phyloP scores from a whole-genome alignment of 2,888 invertebrate genomes.

The Lumbricus terrestris region DNA sequence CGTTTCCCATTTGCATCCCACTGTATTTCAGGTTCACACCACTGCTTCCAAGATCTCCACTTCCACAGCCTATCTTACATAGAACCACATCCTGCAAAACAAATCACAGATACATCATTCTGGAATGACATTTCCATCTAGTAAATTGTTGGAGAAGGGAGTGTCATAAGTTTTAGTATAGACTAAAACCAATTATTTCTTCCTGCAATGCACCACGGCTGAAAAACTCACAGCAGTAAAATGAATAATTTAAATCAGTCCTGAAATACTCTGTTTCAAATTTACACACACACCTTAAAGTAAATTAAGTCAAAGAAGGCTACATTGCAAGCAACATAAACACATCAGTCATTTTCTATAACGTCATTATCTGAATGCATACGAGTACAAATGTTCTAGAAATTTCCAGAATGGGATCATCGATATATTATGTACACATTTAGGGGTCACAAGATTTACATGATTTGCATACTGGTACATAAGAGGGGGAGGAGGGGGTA shows the following conservation, averaged over 20 bases:
- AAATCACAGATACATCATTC: background rate
- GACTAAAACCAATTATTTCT: background rate
- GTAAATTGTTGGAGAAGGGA: no score
- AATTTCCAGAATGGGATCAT: no score
- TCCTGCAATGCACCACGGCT: background rate
- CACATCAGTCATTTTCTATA: background rate
- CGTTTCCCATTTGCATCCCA: background rate
- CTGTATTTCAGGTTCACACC: background rate
- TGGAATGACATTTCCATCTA: no score
- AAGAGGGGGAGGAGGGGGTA: no score
- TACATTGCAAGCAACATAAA: no score
- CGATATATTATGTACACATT: no score
- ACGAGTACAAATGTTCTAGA: background rate
- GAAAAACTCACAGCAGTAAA: background rate
- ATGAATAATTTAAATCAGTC: background rate
- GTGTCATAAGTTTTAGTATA: background rate
- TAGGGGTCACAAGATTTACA: no score
- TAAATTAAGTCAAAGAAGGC: no score
- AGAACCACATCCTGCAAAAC: slow-evolving; percentile 4
- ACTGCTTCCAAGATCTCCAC: background rate
- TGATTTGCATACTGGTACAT: no score
- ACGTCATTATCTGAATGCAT: background rate
- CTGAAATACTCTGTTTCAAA: background rate
- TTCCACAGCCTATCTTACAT: slow-evolving; percentile 15
- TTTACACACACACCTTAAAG: no score